These are phyloP conservation scores for Papilio xuthus DNA, from an alignment of 1,140 invertebrate species.

Conservation along the genomic window DNA sequence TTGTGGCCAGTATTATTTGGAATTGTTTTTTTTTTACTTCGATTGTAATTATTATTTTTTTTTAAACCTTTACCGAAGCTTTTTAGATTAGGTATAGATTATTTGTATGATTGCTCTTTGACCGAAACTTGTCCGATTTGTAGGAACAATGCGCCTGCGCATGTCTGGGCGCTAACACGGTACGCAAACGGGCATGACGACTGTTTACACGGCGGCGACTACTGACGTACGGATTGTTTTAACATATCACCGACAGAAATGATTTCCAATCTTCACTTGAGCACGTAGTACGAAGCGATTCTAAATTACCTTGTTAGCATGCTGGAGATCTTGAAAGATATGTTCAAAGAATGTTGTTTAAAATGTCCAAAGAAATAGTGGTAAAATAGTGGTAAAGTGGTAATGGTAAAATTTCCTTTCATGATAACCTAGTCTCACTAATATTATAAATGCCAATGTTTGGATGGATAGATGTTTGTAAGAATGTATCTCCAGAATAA, in stretches of 20 bases:
- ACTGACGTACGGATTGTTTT: conserved; percentile 42
- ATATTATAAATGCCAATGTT: no score
- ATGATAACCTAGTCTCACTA: no score
- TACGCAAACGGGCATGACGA: conserved; percentile 55
- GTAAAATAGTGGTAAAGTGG: no score
- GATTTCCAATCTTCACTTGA: conserved; percentile 13
- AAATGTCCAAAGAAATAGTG: neutral
- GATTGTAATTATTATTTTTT: neutral
- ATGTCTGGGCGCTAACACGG: conserved; percentile 47
- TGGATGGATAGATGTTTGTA: no score
- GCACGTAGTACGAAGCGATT: neutral
- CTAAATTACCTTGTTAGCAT: neutral
- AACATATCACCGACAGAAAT: conserved; percentile 32
- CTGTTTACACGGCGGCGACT: conserved; percentile 55
- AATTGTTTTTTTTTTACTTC: neutral
- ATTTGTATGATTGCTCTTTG: conserved; percentile 13
- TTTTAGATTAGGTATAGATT: neutral
- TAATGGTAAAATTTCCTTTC: no score
- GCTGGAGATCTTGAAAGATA: neutral
- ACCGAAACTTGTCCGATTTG: neutral
- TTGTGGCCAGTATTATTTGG: neutral
- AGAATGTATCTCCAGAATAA: no score
- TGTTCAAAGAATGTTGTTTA: no score
- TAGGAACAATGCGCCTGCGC: conserved; percentile 5
- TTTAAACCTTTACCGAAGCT: neutral